phyloP scores from a whole-genome alignment of 2,888 invertebrate genomes.

The Heliconius cydno region DNA sequence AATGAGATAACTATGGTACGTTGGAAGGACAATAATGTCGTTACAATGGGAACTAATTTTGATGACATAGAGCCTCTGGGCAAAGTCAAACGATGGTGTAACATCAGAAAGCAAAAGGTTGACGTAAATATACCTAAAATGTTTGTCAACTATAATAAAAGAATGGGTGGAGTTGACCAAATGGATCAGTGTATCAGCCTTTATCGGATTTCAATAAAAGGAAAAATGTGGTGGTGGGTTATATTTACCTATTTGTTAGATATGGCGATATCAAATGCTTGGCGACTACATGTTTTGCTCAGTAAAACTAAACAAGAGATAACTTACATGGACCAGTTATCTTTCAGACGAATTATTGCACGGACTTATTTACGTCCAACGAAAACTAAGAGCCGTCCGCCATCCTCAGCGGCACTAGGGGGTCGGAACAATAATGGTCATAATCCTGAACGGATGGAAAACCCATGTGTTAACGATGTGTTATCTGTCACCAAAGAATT shows the following conservation, averaged over 20 bases:
- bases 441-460: constrained; percentile 45
- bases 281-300: too few species aligned
- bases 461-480: constrained; percentile 46
- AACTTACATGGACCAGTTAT: too few species aligned
- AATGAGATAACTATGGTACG: constrained; percentile 49
- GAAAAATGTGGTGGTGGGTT: constrained; percentile 52
- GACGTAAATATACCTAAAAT: constrained; percentile 49
- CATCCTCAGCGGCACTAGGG: too few species aligned
- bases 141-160: constrained; percentile 49
- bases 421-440: constrained; percentile 26
- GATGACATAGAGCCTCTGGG: constrained; percentile 49
- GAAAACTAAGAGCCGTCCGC: too few species aligned
- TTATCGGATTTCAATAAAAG: constrained; percentile 18
- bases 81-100: constrained; percentile 50
- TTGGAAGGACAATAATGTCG: constrained; percentile 52
- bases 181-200: constrained; percentile 44
- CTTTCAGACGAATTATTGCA: too few species aligned
- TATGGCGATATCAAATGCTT: too few species aligned
- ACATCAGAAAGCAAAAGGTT: constrained; percentile 44
- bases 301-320: too few species aligned
- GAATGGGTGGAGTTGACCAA: constrained; percentile 51
- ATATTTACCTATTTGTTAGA: constrained; percentile 37
- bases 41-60: constrained; percentile 50
- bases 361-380: too few species aligned
- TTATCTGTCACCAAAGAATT: constrained; percentile 43